Conservation (phyloP, 2,797 vertebrate genomes). For the Etheostoma perlongum region DNA sequence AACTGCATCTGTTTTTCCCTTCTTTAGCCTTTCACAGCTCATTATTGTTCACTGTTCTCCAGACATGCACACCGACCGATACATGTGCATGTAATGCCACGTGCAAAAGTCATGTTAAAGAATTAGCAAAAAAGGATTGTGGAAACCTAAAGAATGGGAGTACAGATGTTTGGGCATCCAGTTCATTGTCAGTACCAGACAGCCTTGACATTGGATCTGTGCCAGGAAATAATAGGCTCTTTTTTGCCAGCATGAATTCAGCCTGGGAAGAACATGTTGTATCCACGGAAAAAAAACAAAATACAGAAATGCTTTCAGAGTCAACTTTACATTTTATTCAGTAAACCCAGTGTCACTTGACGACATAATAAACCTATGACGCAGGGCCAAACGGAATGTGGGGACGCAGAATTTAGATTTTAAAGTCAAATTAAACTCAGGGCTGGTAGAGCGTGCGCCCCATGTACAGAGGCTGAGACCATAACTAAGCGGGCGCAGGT, state of each 20-base stretch:
- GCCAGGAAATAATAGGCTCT: not conserved
- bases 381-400: no score
- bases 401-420: no score
- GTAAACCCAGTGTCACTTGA: no score
- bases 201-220: conserved; percentile 9
- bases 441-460: no score
- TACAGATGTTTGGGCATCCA: conserved; percentile 3
- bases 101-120: conserved; percentile 1
- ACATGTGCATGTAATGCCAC: not conserved
- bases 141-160: not conserved
- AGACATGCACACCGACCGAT: not conserved
- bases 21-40: conserved; percentile 1
- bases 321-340: no score
- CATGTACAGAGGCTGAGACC: no score
- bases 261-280: not conserved
- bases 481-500: no score
- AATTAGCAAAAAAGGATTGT: conserved; percentile 1
- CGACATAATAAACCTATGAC: no score
- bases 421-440: no score
- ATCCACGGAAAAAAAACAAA: not conserved
- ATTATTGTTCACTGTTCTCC: conserved; percentile 16
- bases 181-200: conserved; percentile 1
- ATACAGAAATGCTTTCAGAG: no score
- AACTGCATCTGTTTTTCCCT: conserved; percentile 2
- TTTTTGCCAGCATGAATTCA: not conserved